Percentiles rank a stretch among this genome's conserved stretches.
These are phyloP conservation scores for Syrphus vitripennis DNA, from an alignment of 2,888 invertebrate species.

Conservation along the genomic window DNA sequence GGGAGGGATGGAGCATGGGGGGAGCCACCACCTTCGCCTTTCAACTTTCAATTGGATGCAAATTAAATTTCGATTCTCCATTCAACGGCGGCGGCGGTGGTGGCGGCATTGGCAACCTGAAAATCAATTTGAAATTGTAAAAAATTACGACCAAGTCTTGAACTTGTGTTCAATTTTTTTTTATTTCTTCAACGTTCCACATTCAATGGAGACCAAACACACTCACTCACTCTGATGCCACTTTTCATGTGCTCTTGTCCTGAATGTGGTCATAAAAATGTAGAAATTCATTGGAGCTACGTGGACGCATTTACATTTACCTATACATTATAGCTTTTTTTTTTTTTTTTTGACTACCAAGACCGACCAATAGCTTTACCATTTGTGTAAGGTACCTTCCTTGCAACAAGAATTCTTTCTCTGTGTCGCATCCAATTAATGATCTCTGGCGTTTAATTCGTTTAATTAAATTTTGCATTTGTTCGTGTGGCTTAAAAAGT, in stretches of 20 bases:
- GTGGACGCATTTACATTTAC: constrained; percentile 5
- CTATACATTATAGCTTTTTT: no score
- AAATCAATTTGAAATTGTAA: constrained; percentile 53
- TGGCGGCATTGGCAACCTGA: constrained; percentile 1
- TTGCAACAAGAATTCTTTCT: constrained; percentile 8
- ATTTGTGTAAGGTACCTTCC: neutral
- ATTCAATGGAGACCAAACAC: neutral
- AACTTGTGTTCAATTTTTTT: constrained; percentile 25
- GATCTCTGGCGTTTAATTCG: constrained; percentile 60
- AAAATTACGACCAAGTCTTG: constrained; percentile 47
- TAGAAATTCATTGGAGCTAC: constrained; percentile 26
- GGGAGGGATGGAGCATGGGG: neutral
- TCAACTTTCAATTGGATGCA: constrained; percentile 26
- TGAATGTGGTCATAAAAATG: constrained; percentile 43
- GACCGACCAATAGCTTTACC: neutral
- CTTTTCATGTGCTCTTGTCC: neutral
- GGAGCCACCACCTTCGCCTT: constrained; percentile 14
- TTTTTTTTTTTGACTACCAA: no score
- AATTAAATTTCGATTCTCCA: constrained; percentile 42
- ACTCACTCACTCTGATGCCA: neutral
- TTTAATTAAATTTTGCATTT: constrained; percentile 69
- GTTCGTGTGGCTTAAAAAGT: constrained; percentile 12
- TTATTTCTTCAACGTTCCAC: neutral
- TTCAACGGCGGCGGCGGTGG: neutral
- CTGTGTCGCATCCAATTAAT: constrained; percentile 57